Percentiles rank a stretch among this genome's conserved stretches.
Evolutionary conservation across 2,888 invertebrate genomes (phyloP).

Genomic region (Drosophila percnosoma): DNA sequence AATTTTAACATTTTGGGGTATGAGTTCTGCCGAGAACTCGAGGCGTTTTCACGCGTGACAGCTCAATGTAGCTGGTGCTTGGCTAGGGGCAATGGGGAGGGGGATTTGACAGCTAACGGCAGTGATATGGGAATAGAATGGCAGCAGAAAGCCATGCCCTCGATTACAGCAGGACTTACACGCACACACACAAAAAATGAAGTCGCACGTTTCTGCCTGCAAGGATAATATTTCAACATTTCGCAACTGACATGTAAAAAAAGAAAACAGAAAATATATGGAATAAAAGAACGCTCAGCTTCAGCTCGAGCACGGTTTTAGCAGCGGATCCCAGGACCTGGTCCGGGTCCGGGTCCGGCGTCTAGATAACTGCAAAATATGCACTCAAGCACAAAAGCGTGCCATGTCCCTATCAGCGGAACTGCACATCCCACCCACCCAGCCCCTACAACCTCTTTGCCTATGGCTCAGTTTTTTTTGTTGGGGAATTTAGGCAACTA

Average conservation of each 20-base stretch:
- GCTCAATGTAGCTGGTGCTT: constrained; percentile 58
- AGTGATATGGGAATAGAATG: constrained; percentile 59
- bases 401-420: constrained; percentile 70
- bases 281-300: constrained; percentile 31
- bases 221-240: constrained; percentile 83
- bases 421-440: constrained; percentile 16
- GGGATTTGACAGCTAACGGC: constrained; percentile 51
- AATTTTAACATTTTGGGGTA: constrained; percentile 56
- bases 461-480: constrained; percentile 28
- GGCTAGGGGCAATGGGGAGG: constrained; percentile 1
- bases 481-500: constrained; percentile 54
- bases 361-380: constrained; percentile 77
- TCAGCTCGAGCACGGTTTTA: constrained; percentile 28
- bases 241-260: constrained; percentile 72
- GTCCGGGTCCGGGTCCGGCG: constrained; percentile 33
- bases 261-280: constrained; percentile 19
- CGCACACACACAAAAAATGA: constrained; percentile 50
- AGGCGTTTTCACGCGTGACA: constrained; percentile 70
- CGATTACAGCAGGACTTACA: constrained; percentile 41
- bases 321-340: constrained; percentile 32
- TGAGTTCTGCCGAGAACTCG: constrained; percentile 27
- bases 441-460: neutral
- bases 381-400: constrained; percentile 79
- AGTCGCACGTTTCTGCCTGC: constrained; percentile 83
- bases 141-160: constrained; percentile 62